Evolutionary conservation across 2,888 invertebrate species (phyloP), one percentile per base, ranked within the genome.

Genomic region (Himalopsyche tibetana): DNA sequence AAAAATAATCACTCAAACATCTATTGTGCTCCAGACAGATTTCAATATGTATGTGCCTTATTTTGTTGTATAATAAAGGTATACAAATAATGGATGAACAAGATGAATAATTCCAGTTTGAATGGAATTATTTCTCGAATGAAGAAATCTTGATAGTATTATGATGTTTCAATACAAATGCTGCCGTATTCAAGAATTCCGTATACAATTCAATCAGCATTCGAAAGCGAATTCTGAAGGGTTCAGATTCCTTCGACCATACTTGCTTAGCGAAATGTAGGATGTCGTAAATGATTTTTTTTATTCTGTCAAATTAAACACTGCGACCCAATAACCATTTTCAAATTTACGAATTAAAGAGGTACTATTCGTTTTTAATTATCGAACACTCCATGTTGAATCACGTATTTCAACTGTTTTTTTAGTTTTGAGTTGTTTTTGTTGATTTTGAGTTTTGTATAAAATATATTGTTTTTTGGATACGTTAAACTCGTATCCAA

Each of bases 121-220:
- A 74, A 38, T 74, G 36, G 38, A 74, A 74, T 74, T 74, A 74
- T 74, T 15, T 74, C 28, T 74, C 36, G 74, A 74, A 38, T 74
- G 74, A 74, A 74, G 74, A 38, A 74, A 74, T 74, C 74, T 36
- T 74, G 74, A 74, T 74, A 38, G 5, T 36, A 74, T 74, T 74
- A 38, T 28, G 19, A 36, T 74, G 74, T 74, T 36, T 74, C 36
- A 36, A 15, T 36, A 36, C 63, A 63, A 63, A 63, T 19, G 63
- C 19, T 28, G 28, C 28, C n/a, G 19, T 74, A 74, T 74, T 74
- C 74, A 36, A 74, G 74, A 74, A 74, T 74, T 74, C 5, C 38
- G 74, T 15, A 74, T 74, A 74, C 74, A 74, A 74, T 74, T 36
- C 74, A 74, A 74, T 74, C 74, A 74, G 12, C 74, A 74, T 28